phyloP scores from a whole-genome alignment of 2,888 invertebrate genomes.

The Encarsia formosa region DNA sequence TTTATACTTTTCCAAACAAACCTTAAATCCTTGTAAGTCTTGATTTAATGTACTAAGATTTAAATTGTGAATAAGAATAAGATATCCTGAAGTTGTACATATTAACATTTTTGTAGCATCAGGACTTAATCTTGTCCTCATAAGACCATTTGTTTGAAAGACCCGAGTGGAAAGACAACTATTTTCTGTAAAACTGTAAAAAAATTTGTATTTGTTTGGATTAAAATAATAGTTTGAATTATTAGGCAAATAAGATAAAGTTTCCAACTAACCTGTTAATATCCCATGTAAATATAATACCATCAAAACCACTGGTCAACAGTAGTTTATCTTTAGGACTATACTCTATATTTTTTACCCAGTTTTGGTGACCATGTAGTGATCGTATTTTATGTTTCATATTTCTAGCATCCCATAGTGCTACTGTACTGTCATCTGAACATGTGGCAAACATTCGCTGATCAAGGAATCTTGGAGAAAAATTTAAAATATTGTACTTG shows the following conservation, averaged over 20 bases:
- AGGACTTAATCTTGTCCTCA: conserved; percentile 83
- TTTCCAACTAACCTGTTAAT: conserved; percentile 68
- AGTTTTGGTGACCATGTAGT: conserved; percentile 84
- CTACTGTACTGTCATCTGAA: conserved; percentile 90
- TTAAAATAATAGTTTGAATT: not conserved
- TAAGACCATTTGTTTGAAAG: conserved; percentile 79
- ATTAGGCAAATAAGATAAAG: not conserved
- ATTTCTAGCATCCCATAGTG: conserved; percentile 88
- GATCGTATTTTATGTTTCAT: conserved; percentile 72
- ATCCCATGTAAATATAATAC: conserved; percentile 91
- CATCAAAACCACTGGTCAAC: conserved; percentile 89
- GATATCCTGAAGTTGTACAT: conserved; percentile 84
- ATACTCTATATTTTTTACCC: conserved; percentile 95
- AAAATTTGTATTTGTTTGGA: not conserved
- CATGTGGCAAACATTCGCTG: conserved; percentile 86
- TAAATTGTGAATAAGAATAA: conserved; percentile 85
- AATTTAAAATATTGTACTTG: not conserved
- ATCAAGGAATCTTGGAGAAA: conserved; percentile 72
- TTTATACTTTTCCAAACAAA: conserved; percentile 41
- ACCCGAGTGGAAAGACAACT: conserved; percentile 75
- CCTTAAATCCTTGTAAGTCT: conserved; percentile 82
- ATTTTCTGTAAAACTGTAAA: conserved; percentile 63
- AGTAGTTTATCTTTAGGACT: conserved; percentile 77
- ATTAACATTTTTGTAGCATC: conserved; percentile 84
- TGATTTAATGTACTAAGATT: conserved; percentile 73